Base-by-base conservation (phyloP, 2,888 invertebrate species). In the Automeris io region DNA sequence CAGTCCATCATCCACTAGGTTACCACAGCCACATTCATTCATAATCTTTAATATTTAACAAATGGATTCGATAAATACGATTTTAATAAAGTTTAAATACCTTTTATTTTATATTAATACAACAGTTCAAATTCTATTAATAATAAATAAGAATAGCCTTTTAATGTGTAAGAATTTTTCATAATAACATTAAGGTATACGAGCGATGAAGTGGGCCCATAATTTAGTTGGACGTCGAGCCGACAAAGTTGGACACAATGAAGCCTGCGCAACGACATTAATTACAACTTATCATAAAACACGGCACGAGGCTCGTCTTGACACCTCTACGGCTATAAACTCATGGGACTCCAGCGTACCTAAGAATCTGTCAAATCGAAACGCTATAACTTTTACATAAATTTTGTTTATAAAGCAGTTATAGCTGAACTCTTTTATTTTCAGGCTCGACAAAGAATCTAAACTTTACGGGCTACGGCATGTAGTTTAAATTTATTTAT, bases 281-380 rank as follows among this genome's bases (percentile, higher is more conserved):
- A 79, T 78, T 74, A 77, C 70, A 61, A 72, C 61, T 70, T 75
- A 76, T 77, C 70, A 70, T 73, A 72, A 75, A 72, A 66, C 63
- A 67, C 61, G 65, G 48, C 54, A 59, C 57, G 45, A 43, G 43
- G 48, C 49, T 45, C 43, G 47, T 48, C 59, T 51, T 44, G 49
- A 44, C 45, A 51, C 48, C 57, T 57, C 61, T 55, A 50, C 56
- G 51, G 53, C 50, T 49, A 54, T 53, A 52, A 56, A 61, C 58
- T 59, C 57, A 39, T 18, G 43, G 33, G 48, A 47, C 49, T 52
- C 48, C 29, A 16, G n/a, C 29, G 16, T 8, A 16, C 16, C 29
- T 13, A 16, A 16, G 29, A 5, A 29, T 16, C 16, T 29, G 29
- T 29, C 16, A 29, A 29, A 29, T 29, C 16, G 16, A 16, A 29